Base-by-base conservation (phyloP, 2,113 vertebrate species). In the Sporophila hypoxantha region DNA sequence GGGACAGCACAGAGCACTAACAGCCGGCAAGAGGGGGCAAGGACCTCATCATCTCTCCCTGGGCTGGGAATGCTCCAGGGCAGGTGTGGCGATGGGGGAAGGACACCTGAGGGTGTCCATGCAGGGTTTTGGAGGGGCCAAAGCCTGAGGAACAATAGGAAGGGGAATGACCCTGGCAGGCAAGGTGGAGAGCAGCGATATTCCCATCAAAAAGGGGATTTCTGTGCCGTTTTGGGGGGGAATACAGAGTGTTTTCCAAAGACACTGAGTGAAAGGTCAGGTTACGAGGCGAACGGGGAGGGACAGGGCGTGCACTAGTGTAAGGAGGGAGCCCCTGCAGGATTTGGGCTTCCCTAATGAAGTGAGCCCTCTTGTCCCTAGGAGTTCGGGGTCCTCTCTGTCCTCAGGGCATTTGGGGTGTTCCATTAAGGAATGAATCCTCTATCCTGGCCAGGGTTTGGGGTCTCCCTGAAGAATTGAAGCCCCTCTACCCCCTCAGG, bases 11-110 rank as follows among this genome's bases (percentile, higher is more conserved):
- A 1, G 66, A 77, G 90, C 67, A 88, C 71, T 47, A 89, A 93
- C 94, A 93, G 89, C 87, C 90, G 93, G 92, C 93, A n/a, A 92
- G 32, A 7, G 32, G 65, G 52, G 55, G 70, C 84, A 74, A n/a
- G n/a, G 87, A 76, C 94, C 87, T 90, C 93, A 87, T 2, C 8
- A 68, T 6, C n/a, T 34, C 50, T 25, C 18, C 11, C 22, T 0
- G 12, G 2, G 75, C 36, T 50, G 76, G 2, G 21, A n/a, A 76
- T 27, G 60, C 30, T 34, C 55, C 1, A 0, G 14, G 29, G 50
- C 18, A 18, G 55, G 49, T 15, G 29, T 39, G 69, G 77, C n/a
- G 47, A 2, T 3, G 19, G 39, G 49, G 29, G 29, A 53, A 26
- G 66, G 66, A 81, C 12, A 26, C 7, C 25, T 26, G 59, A 32